Base-by-base conservation (phyloP, 2,888 invertebrate genomes). In the Eugnorisma glareosa region DNA sequence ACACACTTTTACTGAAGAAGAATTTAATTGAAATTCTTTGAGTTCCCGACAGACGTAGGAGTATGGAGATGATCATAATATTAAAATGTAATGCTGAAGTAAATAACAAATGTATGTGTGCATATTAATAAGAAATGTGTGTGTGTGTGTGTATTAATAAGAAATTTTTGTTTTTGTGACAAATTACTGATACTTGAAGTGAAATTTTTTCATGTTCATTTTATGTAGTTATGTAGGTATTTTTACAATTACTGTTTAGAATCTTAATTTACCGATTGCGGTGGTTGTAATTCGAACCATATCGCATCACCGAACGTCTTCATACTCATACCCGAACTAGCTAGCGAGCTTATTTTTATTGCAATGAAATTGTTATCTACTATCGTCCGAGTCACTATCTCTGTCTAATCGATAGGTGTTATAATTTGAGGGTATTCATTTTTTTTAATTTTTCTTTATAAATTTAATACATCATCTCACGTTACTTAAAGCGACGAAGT, bases 21-120 rank as follows among this genome's bases (percentile, higher is more conserved):
- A 75, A 73, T 86, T 86, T 79, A 77, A 86, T 75, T 79, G 77
- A 85, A 79, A 85, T 82, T 79, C 77, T 83, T 75, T 28, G 21
- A 67, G 70, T 72, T 51, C 63, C 21, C 28, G n/a, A 48, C 15
- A n/a, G 5, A 40, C 24, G 31, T n/a, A 67, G 67, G 54, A 48
- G 6, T 64, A 63, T 64, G 45, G 57, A 37, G 18, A 69, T n/a
- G n/a, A 28, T 64, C 15, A 40, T 37, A 37, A 31, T 69, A n/a
- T 31, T 31, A 67, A 15, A 63, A 67, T 63, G 43, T 67, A 5
- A 48, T 10, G 43, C 15, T 71, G 70, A 83, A 83, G 59, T 40
- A 40, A n/a, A n/a, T n/a, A n/a, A n/a, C n/a, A n/a, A n/a, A n/a
- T n/a, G n/a, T n/a, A n/a, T n/a, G n/a, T n/a, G n/a, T n/a, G n/a